Conservation (phyloP, 1,140 invertebrate genomes). For the Zaprionus camerounensis region DNA sequence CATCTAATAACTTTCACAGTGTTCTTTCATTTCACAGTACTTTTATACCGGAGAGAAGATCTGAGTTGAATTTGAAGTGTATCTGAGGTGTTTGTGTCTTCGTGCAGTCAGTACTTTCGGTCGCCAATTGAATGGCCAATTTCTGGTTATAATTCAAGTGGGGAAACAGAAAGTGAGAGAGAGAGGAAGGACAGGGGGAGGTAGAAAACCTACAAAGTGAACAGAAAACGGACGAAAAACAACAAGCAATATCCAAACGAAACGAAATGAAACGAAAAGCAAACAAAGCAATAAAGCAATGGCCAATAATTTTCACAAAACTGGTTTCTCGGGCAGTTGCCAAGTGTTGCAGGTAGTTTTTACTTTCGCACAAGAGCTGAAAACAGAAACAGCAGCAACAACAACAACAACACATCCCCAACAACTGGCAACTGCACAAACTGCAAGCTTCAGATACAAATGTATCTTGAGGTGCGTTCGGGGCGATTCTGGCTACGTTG, state of each 20-base stretch:
- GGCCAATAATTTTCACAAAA: constrained; percentile 78
- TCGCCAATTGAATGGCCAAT: constrained; percentile 36
- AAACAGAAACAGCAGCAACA: constrained; percentile 22
- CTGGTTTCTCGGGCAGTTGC: constrained; percentile 65
- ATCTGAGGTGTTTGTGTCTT: no score
- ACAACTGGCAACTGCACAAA: constrained; percentile 6
- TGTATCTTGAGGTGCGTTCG: constrained; percentile 59
- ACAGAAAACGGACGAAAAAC: constrained; percentile 38
- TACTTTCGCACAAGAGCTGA: constrained; percentile 72
- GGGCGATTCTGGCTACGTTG: constrained; percentile 47
- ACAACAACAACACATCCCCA: not conserved
- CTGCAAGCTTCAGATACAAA: constrained; percentile 68
- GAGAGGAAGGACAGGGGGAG: not conserved
- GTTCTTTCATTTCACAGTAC: not conserved
- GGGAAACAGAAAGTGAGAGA: not conserved
- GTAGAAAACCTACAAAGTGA: constrained; percentile 20
- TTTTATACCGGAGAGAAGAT: no score
- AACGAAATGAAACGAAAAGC: constrained; percentile 21
- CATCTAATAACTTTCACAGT: not conserved
- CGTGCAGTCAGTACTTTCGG: no score
- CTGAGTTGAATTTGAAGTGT: not conserved
- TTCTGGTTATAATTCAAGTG: constrained; percentile 52
- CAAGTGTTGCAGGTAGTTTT: constrained; percentile 77
- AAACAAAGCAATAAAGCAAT: constrained; percentile 42
- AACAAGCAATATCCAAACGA: constrained; percentile 35